Evolutionary conservation across 2,888 invertebrate species (phyloP).

Genomic region (Pantelozetes paolii): DNA sequence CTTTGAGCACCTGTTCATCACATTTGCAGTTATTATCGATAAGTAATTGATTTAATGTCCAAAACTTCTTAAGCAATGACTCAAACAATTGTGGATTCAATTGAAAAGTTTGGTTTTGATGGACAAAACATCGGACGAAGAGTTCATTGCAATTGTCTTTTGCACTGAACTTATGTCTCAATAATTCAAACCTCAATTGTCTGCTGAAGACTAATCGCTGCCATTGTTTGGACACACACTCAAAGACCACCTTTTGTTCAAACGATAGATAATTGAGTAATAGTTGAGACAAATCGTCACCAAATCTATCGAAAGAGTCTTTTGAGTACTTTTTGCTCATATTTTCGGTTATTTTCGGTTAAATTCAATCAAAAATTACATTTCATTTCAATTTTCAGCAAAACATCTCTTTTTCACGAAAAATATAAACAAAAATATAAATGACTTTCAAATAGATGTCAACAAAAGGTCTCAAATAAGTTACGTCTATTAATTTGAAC

Average conservation of each 20-base stretch:
- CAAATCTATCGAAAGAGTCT: background rate
- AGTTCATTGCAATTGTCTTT: background rate
- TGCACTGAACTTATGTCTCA: background rate
- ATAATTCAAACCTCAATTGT: background rate
- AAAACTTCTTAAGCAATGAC: background rate
- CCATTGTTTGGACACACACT: conserved; percentile 10
- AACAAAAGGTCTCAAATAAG: no score
- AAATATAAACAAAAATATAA: no score
- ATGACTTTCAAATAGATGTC: no score
- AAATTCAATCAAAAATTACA: no score
- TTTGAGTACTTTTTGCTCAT: background rate
- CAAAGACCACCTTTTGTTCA: background rate
- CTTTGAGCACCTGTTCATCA: background rate
- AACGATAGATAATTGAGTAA: background rate
- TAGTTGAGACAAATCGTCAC: background rate
- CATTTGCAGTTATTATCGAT: conserved; percentile 22
- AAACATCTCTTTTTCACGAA: no score
- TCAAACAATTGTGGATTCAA: background rate
- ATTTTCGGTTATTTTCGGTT: background rate
- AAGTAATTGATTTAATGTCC: background rate
- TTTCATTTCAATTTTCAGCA: no score
- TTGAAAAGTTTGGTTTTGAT: conserved; percentile 2
- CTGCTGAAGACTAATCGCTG: background rate
- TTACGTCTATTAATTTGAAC: no score
- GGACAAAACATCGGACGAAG: background rate